Evolutionary conservation across 2,113 vertebrate species (phyloP).

Genomic region (Zapornia atra): DNA sequence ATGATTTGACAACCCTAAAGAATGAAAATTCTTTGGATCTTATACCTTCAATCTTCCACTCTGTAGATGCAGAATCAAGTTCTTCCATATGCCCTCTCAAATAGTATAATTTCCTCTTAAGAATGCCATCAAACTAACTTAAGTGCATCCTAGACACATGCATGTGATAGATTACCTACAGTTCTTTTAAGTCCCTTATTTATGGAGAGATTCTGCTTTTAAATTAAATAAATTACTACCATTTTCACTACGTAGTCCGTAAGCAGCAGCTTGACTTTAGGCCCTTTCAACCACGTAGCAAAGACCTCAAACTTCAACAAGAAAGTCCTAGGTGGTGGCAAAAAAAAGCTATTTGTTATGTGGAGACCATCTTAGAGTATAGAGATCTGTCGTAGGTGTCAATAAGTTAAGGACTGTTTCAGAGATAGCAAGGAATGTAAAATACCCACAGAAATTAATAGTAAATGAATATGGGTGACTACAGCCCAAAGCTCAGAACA

Average conservation of each 20-base stretch:
- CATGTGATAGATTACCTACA: background rate
- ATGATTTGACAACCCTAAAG: background rate
- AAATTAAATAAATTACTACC: background rate
- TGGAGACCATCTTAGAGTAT: background rate
- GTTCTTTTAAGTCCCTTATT: background rate
- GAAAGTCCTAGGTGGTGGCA: background rate
- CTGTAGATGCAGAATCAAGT: background rate
- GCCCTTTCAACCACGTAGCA: background rate
- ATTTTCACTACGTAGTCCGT: background rate
- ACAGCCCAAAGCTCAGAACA: background rate
- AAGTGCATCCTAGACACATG: background rate
- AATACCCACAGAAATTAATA: background rate
- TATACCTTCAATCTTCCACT: background rate
- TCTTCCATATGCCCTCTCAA: background rate
- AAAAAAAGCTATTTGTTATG: background rate
- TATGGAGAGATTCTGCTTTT: background rate
- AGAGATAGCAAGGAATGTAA: background rate
- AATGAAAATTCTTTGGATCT: background rate
- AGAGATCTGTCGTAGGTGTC: background rate
- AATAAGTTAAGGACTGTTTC: background rate
- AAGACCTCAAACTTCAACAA: background rate
- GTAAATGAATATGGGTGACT: background rate
- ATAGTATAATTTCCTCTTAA: background rate
- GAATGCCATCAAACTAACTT: background rate
- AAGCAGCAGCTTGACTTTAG: background rate